Conservation (phyloP, 2,113 vertebrate species). For the Cynocephalus volans region DNA sequence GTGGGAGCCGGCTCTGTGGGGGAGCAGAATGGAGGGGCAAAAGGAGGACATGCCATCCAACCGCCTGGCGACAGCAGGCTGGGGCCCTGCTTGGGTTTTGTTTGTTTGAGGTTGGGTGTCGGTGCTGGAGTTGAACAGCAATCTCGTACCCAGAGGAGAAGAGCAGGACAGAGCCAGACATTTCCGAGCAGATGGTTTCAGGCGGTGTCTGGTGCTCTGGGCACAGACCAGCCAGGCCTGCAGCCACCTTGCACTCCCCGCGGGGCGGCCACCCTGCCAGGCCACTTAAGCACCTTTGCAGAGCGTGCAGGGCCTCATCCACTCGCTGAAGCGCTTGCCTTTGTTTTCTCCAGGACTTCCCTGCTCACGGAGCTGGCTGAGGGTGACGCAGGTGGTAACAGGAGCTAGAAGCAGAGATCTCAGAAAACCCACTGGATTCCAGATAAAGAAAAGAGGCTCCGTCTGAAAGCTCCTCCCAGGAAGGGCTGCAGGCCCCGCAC, state of each 20-base stretch:
- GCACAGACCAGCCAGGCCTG: not conserved
- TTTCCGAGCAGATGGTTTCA: not conserved
- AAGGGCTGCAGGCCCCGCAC: not conserved
- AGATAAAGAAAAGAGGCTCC: not conserved
- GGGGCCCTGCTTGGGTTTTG: not conserved
- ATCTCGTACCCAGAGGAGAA: not conserved
- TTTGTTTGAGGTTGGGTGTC: too few relatives aligned
- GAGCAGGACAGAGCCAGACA: rapidly evolving
- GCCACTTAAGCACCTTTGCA: not conserved
- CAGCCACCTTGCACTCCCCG: not conserved
- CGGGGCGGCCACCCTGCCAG: not conserved
- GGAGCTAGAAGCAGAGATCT: conserved; percentile 9
- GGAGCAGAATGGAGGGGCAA: not conserved
- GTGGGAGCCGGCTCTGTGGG: not conserved
- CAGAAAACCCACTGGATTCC: not conserved
- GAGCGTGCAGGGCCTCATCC: not conserved
- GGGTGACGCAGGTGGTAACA: not conserved
- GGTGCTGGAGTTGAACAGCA: not conserved
- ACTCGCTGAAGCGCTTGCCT: not conserved
- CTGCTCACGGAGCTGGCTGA: not conserved
- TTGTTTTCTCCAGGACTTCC: not conserved
- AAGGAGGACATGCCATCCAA: not conserved
- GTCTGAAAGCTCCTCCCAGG: not conserved
- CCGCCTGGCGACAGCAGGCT: not conserved
- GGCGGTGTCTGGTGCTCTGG: not conserved